Conservation (phyloP, 2,113 vertebrate species). For the Eubucco bourcierii region DNA sequence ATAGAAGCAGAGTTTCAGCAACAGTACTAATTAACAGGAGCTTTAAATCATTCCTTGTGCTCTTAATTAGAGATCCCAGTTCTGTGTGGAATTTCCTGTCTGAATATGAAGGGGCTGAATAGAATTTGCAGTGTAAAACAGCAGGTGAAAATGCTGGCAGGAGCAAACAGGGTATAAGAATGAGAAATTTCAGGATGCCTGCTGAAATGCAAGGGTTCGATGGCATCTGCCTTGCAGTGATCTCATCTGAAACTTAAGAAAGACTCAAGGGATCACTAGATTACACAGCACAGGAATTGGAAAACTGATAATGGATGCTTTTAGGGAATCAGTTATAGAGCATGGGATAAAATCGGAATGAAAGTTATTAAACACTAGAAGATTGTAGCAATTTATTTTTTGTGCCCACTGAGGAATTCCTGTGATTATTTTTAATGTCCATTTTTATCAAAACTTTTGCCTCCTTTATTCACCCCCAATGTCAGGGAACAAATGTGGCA, state of each 20-base stretch:
- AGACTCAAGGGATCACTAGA: not conserved
- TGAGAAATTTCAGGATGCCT: not conserved
- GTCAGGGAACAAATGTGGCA: not conserved
- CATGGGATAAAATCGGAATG: not conserved
- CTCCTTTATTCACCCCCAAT: not conserved
- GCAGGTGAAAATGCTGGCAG: not conserved
- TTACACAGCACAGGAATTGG: not conserved
- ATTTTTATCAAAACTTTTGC: not conserved
- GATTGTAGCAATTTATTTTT: not conserved
- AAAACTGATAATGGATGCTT: not conserved
- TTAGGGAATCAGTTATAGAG: not conserved
- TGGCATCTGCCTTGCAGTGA: not conserved
- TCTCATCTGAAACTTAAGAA: not conserved
- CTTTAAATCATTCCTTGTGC: not conserved
- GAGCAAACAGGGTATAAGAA: not conserved
- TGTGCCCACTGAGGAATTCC: not conserved
- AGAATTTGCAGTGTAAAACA: not conserved
- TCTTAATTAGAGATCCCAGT: not conserved
- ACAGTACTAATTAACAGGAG: not conserved
- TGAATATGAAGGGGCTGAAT: not conserved
- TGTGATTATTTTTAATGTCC: not conserved
- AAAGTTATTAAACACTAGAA: not conserved
- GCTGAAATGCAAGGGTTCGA: not conserved
- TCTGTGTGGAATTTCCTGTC: constrained; percentile 17
- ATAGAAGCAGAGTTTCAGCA: not conserved